Base-by-base conservation (phyloP, 2,888 invertebrate genomes). In the Rotaria sp. region DNA sequence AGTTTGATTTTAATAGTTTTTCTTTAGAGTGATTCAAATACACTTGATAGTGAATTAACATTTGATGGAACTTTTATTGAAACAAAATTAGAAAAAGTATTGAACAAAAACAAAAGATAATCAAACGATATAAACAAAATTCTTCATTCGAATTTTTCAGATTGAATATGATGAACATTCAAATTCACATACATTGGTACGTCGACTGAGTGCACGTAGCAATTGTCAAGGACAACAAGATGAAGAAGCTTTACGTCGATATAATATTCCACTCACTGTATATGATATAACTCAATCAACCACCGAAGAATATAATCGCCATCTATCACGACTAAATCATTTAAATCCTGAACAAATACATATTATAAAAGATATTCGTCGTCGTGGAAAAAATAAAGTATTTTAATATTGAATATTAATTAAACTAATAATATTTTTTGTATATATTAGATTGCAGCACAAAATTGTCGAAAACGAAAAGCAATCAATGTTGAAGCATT, bases 401-500 rank as follows among this genome's bases (percentile, higher is more conserved):
- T 18, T 30, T n/a, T 30, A 30, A 15, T 30, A 3, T 67, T 35
- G 0, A 21, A 35, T 35, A 30, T 21, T 4, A 21, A 75, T 35
- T 10, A 18, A 41, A 38, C 41, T 35, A 35, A 7, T 3, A 11
- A 24, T 10, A 41, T 45, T 13, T 10, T 8, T 13, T 75, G 1
- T 18, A 3, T 26, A 13, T 26, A 13, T 80, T 80, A 80, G 80
- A 45, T 80, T 45, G 80, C 80, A 45, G 80, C 80, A 45, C 80
- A 80, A n/a, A 80, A 80, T 80, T 80, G 80, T 80, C 80, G 80
- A 13, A 80, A 80, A 80, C 80, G 80, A 45, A 80, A 80, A 80
- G 80, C 80, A 15, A n/a, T 80, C 3, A 80, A 80, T 80, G 80
- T 80, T 26, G 80, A 80, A 80, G 10, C 80, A 45, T 45, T 80